phyloP scores from a whole-genome alignment of 23 tunicate species.

The Trididemnum clinides region DNA sequence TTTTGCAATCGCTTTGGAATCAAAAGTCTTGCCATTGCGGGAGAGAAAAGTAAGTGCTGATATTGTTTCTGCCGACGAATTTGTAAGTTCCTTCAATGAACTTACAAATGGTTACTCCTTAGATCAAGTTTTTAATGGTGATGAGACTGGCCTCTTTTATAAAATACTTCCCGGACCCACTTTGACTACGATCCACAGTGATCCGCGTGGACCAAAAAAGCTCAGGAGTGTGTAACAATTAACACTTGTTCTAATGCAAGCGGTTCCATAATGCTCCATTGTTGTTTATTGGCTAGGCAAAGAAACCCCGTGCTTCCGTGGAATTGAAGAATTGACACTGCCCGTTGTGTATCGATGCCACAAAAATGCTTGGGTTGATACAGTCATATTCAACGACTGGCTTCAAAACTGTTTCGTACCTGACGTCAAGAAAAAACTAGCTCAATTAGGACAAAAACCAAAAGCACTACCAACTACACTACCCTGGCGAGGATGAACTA shows the following conservation, averaged over 20 bases:
- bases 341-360: background rate
- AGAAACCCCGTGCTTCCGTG: background rate
- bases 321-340: background rate
- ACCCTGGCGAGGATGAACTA: background rate
- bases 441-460: background rate
- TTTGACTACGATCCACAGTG: background rate
- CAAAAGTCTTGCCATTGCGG: background rate
- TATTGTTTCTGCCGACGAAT: background rate
- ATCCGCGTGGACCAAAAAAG: conserved; percentile 22
- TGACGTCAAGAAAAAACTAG: background rate
- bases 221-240: conserved; percentile 12
- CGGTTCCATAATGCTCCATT: background rate
- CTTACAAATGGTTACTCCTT: background rate
- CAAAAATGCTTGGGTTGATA: background rate
- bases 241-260: conserved; percentile 11
- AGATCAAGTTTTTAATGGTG: conserved; percentile 22
- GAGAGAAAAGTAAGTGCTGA: conserved; percentile 36
- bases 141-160: background rate
- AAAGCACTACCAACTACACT: background rate
- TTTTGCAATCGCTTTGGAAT: conserved; percentile 24
- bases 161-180: conserved; percentile 3
- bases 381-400: too few species aligned
- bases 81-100: background rate
- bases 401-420: background rate
- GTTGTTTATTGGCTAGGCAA: background rate